Evolutionary conservation across 2,888 invertebrate genomes (phyloP).

Genomic region (Yponomeuta plumbellus): DNA sequence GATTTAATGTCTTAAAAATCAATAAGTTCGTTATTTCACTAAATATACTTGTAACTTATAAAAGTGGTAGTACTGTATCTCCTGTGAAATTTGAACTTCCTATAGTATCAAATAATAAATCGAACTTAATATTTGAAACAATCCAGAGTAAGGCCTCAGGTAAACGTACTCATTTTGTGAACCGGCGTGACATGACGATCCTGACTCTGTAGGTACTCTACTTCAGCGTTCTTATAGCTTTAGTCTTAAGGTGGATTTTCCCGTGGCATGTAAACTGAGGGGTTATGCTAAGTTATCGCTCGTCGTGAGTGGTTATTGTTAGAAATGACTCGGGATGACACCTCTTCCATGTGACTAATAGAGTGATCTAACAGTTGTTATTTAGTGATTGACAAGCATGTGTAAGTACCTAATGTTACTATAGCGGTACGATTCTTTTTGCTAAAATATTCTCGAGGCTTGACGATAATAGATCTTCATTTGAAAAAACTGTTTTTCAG

Average conservation of each 20-base stretch:
- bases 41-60: too few species aligned
- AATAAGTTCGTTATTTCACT: too few species aligned
- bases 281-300: neutral
- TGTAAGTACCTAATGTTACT: neutral
- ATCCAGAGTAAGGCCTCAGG: neutral
- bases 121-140: too few species aligned
- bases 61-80: too few species aligned
- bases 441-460: too few species aligned
- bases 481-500: too few species aligned
- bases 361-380: neutral
- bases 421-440: too few species aligned
- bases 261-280: neutral
- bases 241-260: neutral
- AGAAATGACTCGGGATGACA: neutral
- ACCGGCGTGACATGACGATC: neutral
- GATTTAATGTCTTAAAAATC: too few species aligned
- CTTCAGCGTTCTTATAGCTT: neutral
- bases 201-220: neutral
- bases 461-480: too few species aligned
- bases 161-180: conserved; percentile 1
- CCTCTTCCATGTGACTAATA: neutral
- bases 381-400: neutral
- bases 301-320: neutral
- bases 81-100: too few species aligned
- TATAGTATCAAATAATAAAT: too few species aligned